Evolutionary conservation across 2,113 vertebrate species (phyloP).

Genomic region (Percina caprodes): DNA sequence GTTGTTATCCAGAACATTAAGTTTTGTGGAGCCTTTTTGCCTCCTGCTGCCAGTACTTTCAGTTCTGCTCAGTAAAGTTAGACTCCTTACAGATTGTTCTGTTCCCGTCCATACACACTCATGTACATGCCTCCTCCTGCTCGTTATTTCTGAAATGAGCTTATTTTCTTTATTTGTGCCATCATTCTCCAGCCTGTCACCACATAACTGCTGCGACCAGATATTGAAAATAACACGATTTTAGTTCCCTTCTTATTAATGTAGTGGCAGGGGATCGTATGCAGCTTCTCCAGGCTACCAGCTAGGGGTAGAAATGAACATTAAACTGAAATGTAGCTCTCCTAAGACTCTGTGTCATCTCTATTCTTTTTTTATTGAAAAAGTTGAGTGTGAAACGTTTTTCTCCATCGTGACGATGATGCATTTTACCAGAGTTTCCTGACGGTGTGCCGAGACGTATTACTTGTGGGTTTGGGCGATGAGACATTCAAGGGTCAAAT

Average conservation of each 20-base stretch:
- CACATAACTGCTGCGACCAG: slow-evolving; percentile 25
- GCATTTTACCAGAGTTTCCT: slow-evolving; percentile 85
- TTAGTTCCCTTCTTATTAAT: not conserved
- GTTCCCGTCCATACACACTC: slow-evolving; percentile 25
- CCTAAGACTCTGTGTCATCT: not conserved
- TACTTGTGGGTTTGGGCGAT: slow-evolving; percentile 89
- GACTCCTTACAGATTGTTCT: slow-evolving; percentile 50
- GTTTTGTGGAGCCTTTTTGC: slow-evolving; percentile 36
- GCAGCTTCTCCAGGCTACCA: not conserved
- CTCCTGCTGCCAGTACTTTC: slow-evolving; percentile 36
- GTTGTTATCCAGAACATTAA: slow-evolving; percentile 55
- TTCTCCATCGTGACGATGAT: not conserved
- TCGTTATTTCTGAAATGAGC: slow-evolving; percentile 20
- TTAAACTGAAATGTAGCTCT: not conserved
- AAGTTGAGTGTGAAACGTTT: not conserved
- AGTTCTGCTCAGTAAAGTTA: slow-evolving; percentile 59
- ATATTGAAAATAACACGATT: slow-evolving; percentile 36
- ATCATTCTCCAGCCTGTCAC: slow-evolving; percentile 47
- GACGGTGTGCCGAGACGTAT: slow-evolving; percentile 85
- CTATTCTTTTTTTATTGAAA: not conserved
- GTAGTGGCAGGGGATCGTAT: not conserved
- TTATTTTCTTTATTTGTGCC: slow-evolving; percentile 46
- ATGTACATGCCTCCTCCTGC: slow-evolving; percentile 22
- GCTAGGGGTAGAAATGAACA: not conserved
- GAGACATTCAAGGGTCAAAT: slow-evolving; percentile 83